A percentile compares a stretch with the other conserved stretches of the same genome.
Conservation (phyloP, 2,797 vertebrate genomes). For the Spinibarbus caldwelli region DNA sequence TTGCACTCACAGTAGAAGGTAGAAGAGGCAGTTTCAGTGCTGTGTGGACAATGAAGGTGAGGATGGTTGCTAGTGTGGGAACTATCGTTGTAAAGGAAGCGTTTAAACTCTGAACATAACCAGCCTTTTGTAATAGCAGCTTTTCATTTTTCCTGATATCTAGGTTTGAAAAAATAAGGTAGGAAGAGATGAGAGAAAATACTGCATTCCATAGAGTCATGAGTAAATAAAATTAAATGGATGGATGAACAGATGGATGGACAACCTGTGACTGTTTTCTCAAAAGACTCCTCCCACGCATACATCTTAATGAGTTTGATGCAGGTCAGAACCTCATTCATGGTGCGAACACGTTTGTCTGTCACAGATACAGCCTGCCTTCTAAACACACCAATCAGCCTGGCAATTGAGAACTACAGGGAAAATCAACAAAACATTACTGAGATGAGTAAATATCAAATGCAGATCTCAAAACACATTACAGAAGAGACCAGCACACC, state of each 20-base stretch:
- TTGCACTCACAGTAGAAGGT: conserved; percentile 67
- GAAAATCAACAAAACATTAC: conserved; percentile 3
- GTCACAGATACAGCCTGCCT: conserved; percentile 71
- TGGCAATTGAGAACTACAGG: conserved; percentile 74
- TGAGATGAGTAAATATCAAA: neutral
- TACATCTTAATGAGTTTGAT: conserved; percentile 89
- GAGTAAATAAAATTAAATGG: neutral
- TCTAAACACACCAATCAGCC: conserved; percentile 73
- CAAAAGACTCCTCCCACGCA: conserved; percentile 84
- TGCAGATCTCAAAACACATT: neutral
- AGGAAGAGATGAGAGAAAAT: neutral
- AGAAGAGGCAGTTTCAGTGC: conserved; percentile 68
- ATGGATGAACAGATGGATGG: too few species aligned
- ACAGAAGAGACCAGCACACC: conserved; percentile 68
- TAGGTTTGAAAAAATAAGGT: conserved; percentile 54
- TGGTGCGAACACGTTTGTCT: conserved; percentile 78
- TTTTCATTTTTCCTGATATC: conserved; percentile 78
- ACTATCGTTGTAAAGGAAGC: conserved; percentile 70
- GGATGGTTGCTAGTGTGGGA: conserved; percentile 74
- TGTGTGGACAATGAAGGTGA: conserved; percentile 81
- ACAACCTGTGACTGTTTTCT: conserved; percentile 75
- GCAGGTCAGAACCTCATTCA: conserved; percentile 84
- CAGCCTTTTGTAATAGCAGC: conserved; percentile 70
- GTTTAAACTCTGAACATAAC: conserved; percentile 80
- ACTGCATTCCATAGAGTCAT: neutral